Evolutionary conservation across 2,113 vertebrate genomes (phyloP), one percentile per base, ranked within the genome.

Genomic region (Tapirus terrestris): DNA sequence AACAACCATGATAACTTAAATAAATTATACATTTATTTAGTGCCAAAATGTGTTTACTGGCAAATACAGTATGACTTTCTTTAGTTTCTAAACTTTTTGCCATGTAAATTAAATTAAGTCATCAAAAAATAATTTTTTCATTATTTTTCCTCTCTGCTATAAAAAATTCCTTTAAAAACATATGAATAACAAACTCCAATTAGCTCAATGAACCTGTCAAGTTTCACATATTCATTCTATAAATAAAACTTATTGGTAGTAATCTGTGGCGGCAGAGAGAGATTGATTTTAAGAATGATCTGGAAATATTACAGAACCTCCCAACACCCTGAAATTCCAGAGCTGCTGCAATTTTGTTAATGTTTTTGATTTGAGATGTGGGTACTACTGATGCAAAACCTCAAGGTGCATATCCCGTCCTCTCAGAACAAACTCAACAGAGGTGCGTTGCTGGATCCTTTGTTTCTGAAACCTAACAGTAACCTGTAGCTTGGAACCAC

Each of bases 11-110:
- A 14, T 81, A n/a, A 81, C 60, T 56, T 91, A 27, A 48, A 92
- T 72, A 80, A 96, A 82, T 63, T 53, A n/a, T 36, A 36, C 1
- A 21, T 65, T 73, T 89, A 91, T 95, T 93, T 70, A 86, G 3
- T 84, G 80, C 33, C 68, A 65, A 8, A 72, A 13, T 84, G 79
- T 96, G 75, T 88, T 92, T 79, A 14, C 20, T 84, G 82, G 33
- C 7, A 80, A 84, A 43, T 79, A 53, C 20, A 87, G 12, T 23
- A 23, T 31, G 10, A 58, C 27, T 17, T 72, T 43, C n/a, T 70
- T 91, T 13, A 29, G 17, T 83, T 96, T 85, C 70, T 72, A 53
- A 73, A 81, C 60, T 91, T 83, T 63, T 95, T 96, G 23, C 61
- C 39, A 60, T 73, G 45, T 58, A 86, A 53, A 76, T 93, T 83